These are phyloP conservation scores for Bombyx mori DNA, from an alignment of 1,140 invertebrate genomes.

Conservation along the genomic window DNA sequence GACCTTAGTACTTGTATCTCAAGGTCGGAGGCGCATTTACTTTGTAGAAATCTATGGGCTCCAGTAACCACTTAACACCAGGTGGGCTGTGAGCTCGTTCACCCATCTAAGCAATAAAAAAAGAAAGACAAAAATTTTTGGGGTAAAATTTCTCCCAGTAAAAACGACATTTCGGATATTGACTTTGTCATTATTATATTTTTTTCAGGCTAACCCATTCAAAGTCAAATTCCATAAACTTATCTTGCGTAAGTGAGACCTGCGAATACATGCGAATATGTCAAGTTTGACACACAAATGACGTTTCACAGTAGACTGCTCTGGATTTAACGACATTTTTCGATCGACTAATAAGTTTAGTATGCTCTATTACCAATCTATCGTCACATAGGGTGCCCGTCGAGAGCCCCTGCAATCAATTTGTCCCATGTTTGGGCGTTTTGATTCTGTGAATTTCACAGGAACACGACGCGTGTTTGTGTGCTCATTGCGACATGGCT, in stretches of 20 bases:
- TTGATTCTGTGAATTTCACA: slow-evolving; percentile 52
- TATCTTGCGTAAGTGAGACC: slow-evolving; percentile 22
- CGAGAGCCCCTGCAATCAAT: slow-evolving; percentile 59
- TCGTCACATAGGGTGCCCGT: slow-evolving; percentile 43
- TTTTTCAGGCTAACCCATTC: no score
- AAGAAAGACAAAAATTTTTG: no score
- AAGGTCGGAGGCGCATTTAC: no score
- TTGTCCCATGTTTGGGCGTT: slow-evolving; percentile 57
- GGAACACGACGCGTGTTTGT: slow-evolving; percentile 23
- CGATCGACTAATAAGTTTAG: slow-evolving; percentile 68
- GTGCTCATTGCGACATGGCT: slow-evolving; percentile 35
- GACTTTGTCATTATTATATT: no score
- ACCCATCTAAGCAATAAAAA: no score
- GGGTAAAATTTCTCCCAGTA: no score
- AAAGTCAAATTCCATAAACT: no score
- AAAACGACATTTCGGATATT: no score
- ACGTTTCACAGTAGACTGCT: slow-evolving; percentile 50
- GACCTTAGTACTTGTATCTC: no score
- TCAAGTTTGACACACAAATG: slow-evolving; percentile 56
- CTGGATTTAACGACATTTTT: slow-evolving; percentile 66
- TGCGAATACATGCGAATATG: slow-evolving; percentile 52
- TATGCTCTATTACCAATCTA: slow-evolving; percentile 67
- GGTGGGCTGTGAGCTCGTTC: no score
- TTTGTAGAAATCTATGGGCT: no score
- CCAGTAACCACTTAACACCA: no score